Percentiles rank a stretch among this genome's conserved stretches.
These are phyloP conservation scores for Centrocercus urophasianus DNA, from an alignment of 2,113 vertebrate species.

Conservation along the genomic window DNA sequence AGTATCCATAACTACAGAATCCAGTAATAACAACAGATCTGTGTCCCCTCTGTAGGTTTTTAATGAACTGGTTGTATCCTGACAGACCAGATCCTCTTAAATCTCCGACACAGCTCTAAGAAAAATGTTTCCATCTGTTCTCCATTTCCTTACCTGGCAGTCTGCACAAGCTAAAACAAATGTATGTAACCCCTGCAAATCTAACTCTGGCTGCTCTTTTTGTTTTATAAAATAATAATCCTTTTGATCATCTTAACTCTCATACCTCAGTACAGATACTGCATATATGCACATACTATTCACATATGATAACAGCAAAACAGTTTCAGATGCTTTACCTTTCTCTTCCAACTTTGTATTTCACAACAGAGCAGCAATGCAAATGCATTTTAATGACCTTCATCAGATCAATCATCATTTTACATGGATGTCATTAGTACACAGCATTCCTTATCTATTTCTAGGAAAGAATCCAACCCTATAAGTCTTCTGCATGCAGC, in stretches of 20 bases:
- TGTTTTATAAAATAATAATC: neutral
- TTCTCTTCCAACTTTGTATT: neutral
- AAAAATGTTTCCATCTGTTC: neutral
- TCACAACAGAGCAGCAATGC: neutral
- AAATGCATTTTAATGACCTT: neutral
- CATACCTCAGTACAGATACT: neutral
- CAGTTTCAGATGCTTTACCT: neutral
- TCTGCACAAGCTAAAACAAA: neutral
- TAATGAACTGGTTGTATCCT: neutral
- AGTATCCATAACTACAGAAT: neutral
- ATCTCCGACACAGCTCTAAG: neutral
- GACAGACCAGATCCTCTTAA: neutral
- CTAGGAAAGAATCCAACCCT: neutral
- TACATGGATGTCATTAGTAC: neutral
- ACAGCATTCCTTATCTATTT: neutral
- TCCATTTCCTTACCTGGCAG: neutral
- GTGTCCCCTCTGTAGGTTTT: neutral
- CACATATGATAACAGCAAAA: neutral
- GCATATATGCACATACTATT: neutral
- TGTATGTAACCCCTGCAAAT: neutral
- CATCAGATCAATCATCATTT: neutral
- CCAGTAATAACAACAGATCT: neutral
- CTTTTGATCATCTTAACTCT: neutral
- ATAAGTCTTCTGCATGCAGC: neutral
- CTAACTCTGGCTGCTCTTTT: neutral